A percentile compares a stretch with the other conserved stretches of the same genome.
These are phyloP conservation scores for Pseudoips prasinana DNA, from an alignment of 2,888 invertebrate genomes.

Conservation along the genomic window DNA sequence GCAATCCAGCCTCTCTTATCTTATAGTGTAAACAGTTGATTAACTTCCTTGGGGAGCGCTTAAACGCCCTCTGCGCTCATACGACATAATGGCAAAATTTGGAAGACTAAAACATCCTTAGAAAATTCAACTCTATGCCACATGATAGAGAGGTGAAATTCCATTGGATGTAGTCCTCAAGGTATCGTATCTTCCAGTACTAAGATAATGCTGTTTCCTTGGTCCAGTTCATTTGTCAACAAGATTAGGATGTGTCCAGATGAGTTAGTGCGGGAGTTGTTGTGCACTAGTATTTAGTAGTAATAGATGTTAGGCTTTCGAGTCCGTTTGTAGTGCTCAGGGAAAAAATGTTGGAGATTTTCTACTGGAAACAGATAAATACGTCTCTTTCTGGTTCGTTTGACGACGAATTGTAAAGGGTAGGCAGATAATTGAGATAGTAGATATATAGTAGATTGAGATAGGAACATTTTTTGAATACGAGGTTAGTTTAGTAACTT, in stretches of 20 bases:
- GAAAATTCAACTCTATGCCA: conserved; percentile 11
- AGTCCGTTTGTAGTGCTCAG: no score
- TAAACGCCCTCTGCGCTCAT: conserved; percentile 33
- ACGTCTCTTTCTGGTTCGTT: no score
- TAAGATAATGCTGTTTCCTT: conserved; percentile 39
- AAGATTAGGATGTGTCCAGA: conserved; percentile 40
- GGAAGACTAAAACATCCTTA: neutral
- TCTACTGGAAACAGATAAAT: no score
- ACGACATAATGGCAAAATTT: conserved; percentile 31
- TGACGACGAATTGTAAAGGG: no score
- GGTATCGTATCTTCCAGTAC: conserved; percentile 29
- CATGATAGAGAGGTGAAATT: conserved; percentile 6
- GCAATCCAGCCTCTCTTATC: conserved; percentile 32
- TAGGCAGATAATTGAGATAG: no score
- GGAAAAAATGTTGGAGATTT: no score
- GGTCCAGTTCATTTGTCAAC: conserved; percentile 45
- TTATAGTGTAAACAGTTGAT: conserved; percentile 40
- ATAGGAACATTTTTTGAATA: no score
- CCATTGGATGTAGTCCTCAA: conserved; percentile 4
- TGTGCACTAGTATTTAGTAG: conserved; percentile 31
- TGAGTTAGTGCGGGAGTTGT: conserved; percentile 34
- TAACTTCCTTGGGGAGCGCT: conserved; percentile 33
- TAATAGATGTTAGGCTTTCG: conserved; percentile 28
- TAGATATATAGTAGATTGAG: no score
- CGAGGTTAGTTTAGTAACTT: no score